Conservation (phyloP, 1,140 invertebrate species). For the Camponotus vicinus region DNA sequence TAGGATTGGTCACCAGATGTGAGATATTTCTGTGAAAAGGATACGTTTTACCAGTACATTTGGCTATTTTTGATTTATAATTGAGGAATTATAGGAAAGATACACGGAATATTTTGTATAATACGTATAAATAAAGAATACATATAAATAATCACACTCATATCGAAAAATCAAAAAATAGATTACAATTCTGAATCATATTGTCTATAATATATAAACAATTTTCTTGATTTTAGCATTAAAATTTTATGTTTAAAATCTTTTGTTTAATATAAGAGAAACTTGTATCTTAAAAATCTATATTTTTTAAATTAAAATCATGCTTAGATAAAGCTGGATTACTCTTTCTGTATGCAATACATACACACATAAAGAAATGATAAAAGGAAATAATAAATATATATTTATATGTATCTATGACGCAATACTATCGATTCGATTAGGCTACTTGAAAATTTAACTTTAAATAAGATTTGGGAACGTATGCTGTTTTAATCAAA, state of each 20-base stretch:
- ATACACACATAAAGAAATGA: too few relatives aligned
- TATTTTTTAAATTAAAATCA: background rate
- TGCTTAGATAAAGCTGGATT: background rate
- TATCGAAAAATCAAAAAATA: background rate
- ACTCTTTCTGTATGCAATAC: too few relatives aligned
- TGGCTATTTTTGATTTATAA: conserved; percentile 15
- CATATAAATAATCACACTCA: background rate
- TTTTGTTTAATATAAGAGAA: background rate
- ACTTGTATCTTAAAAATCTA: background rate
- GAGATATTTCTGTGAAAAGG: conserved; percentile 1
- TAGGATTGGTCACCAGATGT: conserved; percentile 38
- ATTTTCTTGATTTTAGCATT: background rate
- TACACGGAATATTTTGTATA: too few relatives aligned
- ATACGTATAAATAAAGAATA: background rate
- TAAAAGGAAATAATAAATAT: too few relatives aligned
- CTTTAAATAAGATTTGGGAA: conserved; percentile 31
- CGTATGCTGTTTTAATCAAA: background rate
- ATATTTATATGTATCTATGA: too few relatives aligned
- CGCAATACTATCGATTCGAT: background rate
- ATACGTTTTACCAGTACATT: background rate
- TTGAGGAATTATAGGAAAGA: background rate
- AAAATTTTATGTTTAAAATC: background rate
- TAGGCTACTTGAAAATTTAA: background rate
- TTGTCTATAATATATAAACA: background rate
- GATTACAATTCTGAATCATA: background rate